A percentile compares a stretch with the other conserved stretches of the same genome.
These are phyloP conservation scores for Pao palembangensis DNA, from an alignment of 2,113 vertebrate species.

Conservation along the genomic window DNA sequence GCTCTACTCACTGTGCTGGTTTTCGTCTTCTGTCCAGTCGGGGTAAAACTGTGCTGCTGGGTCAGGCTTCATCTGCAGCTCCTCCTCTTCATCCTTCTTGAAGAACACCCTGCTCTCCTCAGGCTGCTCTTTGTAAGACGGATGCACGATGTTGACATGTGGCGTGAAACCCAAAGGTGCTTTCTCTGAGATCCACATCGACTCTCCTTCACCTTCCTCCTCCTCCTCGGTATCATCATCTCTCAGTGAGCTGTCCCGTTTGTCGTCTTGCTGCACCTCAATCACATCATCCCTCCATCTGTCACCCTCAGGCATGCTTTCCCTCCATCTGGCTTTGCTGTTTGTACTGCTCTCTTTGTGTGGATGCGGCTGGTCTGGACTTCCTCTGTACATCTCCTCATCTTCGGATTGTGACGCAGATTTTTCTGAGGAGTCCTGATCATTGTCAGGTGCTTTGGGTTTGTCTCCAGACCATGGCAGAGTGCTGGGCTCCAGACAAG, in stretches of 20 bases:
- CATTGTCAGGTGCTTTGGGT: conserved; percentile 12
- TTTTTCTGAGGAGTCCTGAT: conserved; percentile 22
- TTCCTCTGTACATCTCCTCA: conserved; percentile 31
- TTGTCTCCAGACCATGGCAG: conserved; percentile 53
- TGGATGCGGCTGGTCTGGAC: conserved; percentile 40
- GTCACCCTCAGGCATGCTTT: conserved; percentile 70
- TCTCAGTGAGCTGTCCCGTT: conserved; percentile 40
- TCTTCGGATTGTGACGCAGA: conserved; percentile 19
- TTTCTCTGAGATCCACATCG: conserved; percentile 46
- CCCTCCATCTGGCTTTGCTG: conserved; percentile 56
- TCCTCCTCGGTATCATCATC: conserved; percentile 52
- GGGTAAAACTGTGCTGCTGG: conserved; percentile 8
- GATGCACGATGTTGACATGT: conserved; percentile 51
- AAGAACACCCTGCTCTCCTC: conserved; percentile 18
- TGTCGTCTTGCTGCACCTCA: not conserved
- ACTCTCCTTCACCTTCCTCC: not conserved
- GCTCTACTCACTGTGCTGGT: conserved; percentile 55
- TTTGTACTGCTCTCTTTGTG: conserved; percentile 10
- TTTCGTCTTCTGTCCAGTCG: conserved; percentile 14
- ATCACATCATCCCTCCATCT: conserved; percentile 54
- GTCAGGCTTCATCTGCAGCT: conserved; percentile 1
- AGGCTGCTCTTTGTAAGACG: conserved; percentile 18
- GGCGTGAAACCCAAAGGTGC: conserved; percentile 67
- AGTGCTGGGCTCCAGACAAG: conserved; percentile 48
- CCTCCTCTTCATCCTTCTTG: conserved; percentile 16